These are phyloP conservation scores for Lagorchestes hirsutus DNA, from an alignment of 2,797 vertebrate species.

Conservation along the genomic window DNA sequence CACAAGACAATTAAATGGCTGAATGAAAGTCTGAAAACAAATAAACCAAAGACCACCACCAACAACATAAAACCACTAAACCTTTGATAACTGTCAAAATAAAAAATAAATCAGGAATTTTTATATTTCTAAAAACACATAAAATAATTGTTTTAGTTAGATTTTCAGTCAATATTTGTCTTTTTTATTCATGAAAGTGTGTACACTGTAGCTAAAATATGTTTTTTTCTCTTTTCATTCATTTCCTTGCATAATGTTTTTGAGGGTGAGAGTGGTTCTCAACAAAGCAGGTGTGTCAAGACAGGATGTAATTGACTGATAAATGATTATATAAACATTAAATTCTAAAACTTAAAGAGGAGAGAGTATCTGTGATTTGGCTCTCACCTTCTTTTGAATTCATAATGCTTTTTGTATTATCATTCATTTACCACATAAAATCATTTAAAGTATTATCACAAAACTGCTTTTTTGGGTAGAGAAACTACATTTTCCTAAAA, in stretches of 20 bases:
- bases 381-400: too few species aligned
- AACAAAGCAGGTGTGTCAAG: not conserved
- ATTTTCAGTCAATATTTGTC: not conserved
- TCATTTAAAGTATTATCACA: too few species aligned
- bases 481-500: too few species aligned
- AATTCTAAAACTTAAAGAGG: too few species aligned
- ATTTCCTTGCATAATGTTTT: not conserved
- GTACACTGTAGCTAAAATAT: not conserved
- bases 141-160: conserved; percentile 8
- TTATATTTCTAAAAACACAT: not conserved
- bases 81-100: not conserved
- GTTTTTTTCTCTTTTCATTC: conserved; percentile 12
- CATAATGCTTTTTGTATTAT: too few species aligned
- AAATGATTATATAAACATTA: too few species aligned
- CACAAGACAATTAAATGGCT: not conserved
- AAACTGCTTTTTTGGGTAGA: too few species aligned
- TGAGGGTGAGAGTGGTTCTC: not conserved
- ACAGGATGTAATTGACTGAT: too few species aligned
- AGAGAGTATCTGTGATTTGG: too few species aligned
- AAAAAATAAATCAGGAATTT: not conserved
- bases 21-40: too few species aligned
- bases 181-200: not conserved
- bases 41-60: not conserved
- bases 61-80: not conserved
- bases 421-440: too few species aligned